These are phyloP conservation scores for Brachyhypopomus occidentalis DNA, from an alignment of 2,113 vertebrate species.

Conservation along the genomic window DNA sequence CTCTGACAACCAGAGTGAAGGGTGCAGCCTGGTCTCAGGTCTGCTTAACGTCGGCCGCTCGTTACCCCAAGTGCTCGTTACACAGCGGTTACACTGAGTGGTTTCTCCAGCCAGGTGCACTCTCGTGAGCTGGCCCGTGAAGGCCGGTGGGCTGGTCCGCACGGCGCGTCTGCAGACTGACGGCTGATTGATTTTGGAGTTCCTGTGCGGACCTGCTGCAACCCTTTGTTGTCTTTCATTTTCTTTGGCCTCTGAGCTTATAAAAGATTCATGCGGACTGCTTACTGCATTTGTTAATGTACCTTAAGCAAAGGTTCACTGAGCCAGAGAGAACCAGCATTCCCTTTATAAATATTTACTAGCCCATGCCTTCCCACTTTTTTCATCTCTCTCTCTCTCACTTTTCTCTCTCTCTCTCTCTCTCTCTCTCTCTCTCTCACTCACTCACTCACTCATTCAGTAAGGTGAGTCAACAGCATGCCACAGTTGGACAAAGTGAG, in stretches of 20 bases:
- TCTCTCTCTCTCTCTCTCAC: background rate
- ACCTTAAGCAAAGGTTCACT: slow-evolving; percentile 56
- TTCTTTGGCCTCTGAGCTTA: slow-evolving; percentile 63
- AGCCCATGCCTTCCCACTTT: slow-evolving; percentile 37
- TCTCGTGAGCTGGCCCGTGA: background rate
- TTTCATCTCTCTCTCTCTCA: slow-evolving; percentile 7
- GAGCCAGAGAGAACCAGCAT: slow-evolving; percentile 46
- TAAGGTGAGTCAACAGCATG: background rate
- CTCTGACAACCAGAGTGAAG: background rate
- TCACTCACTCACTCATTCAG: slow-evolving; percentile 12
- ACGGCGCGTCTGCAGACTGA: slow-evolving; percentile 54
- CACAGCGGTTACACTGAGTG: background rate
- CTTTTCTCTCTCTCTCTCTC: background rate
- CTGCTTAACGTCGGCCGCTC: background rate
- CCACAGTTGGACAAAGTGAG: background rate
- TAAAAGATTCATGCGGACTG: slow-evolving; percentile 71
- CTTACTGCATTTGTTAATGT: slow-evolving; percentile 67
- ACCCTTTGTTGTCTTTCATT: slow-evolving; percentile 67
- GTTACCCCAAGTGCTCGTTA: background rate
- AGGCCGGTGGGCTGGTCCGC: background rate
- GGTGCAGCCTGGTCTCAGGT: background rate
- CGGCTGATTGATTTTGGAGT: slow-evolving; percentile 61
- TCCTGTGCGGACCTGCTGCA: slow-evolving; percentile 45
- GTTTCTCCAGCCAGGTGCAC: background rate
- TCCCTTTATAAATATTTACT: slow-evolving; percentile 65